phyloP scores from a whole-genome alignment of 2,888 invertebrate species.

The Folsomia manolachei region DNA sequence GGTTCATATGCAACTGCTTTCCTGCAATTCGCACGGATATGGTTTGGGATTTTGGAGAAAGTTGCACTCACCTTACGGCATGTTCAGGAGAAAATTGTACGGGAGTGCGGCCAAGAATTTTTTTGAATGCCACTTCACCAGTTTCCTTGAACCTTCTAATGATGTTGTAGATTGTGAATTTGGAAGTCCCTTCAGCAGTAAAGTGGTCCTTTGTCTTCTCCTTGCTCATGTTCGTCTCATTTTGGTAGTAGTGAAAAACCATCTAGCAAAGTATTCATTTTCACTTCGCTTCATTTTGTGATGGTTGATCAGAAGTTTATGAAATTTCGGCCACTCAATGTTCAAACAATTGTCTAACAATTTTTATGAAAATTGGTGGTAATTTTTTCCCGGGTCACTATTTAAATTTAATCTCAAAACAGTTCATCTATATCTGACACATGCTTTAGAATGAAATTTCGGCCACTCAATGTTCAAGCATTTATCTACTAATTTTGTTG shows the following conservation, averaged over 20 bases:
- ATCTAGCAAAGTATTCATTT: neutral
- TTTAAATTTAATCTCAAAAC: neutral
- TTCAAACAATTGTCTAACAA: neutral
- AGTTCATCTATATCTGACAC: neutral
- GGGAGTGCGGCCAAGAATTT: neutral
- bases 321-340: neutral
- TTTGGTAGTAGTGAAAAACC: neutral
- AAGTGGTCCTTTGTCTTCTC: neutral
- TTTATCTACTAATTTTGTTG: neutral
- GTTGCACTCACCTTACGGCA: neutral
- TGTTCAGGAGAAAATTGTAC: neutral
- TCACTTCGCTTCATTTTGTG: neutral
- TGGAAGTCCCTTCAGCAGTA: neutral
- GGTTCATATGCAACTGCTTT: neutral
- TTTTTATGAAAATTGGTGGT: neutral
- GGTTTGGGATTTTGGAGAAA: neutral
- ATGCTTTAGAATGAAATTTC: neutral
- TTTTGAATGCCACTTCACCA: neutral
- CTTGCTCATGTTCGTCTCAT: neutral
- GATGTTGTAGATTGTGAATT: neutral
- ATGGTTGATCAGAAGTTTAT: neutral
- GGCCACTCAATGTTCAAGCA: neutral
- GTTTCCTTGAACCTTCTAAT: neutral
- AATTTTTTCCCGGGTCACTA: neutral
- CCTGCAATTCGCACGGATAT: slow-evolving; percentile 6